Conservation (phyloP, 2,113 vertebrate genomes). For the Pseudonaja textilis region DNA sequence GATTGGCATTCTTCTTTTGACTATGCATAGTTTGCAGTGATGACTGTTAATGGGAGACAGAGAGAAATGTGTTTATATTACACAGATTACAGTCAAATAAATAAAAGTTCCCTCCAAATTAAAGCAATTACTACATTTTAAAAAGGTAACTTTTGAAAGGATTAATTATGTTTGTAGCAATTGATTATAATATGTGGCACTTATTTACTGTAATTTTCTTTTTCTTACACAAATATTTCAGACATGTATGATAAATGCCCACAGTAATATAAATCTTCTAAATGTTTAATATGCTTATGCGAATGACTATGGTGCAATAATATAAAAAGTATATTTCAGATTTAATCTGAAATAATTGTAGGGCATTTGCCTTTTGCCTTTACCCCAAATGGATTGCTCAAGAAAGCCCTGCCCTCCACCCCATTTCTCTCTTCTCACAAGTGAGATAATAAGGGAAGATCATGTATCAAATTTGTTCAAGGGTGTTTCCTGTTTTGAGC, state of each 20-base stretch:
- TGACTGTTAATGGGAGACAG: constrained; percentile 26
- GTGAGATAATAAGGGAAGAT: too few species aligned
- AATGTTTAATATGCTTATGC: not conserved
- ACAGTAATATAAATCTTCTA: constrained; percentile 9
- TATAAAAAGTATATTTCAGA: not conserved
- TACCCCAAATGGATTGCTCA: not conserved
- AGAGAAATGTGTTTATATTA: not conserved
- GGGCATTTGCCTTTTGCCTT: not conserved
- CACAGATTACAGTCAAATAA: constrained; percentile 27
- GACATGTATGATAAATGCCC: not conserved
- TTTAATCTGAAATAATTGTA: constrained; percentile 7
- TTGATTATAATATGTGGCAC: constrained; percentile 41
- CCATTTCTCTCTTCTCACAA: not conserved
- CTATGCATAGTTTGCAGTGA: constrained; percentile 6
- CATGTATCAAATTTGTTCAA: not conserved
- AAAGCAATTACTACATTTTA: constrained; percentile 32
- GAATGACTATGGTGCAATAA: not conserved
- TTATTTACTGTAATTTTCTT: constrained; percentile 39
- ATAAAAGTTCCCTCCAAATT: constrained; percentile 32
- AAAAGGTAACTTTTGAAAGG: constrained; percentile 39
- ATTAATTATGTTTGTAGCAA: constrained; percentile 49
- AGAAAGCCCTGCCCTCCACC: not conserved
- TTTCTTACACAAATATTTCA: constrained; percentile 29
- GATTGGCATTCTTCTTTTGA: not conserved
- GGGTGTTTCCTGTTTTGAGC: not conserved